A percentile compares a stretch with the other conserved stretches of the same genome.
phyloP scores from a whole-genome alignment of 1,140 invertebrate genomes.

The Chrysoperla carnea region DNA sequence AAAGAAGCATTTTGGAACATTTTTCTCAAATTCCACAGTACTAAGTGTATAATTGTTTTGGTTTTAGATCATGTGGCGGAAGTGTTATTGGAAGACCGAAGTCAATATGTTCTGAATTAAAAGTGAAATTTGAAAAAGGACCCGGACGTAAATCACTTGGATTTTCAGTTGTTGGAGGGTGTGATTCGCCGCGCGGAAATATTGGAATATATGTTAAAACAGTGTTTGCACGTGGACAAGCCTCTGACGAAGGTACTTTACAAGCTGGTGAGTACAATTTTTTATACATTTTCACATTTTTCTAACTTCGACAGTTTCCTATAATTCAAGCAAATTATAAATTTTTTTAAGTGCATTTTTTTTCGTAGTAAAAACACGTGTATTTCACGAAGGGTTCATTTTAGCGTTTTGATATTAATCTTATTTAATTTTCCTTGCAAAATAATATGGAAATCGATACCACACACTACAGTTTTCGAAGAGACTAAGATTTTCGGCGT shows the following conservation, averaged over 20 bases:
- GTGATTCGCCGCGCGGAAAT: slow-evolving; percentile 72
- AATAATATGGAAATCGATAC: too few relatives aligned
- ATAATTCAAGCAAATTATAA: not conserved
- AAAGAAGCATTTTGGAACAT: too few relatives aligned
- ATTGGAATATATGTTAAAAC: slow-evolving; percentile 85
- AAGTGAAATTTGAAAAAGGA: slow-evolving; percentile 65
- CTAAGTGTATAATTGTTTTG: too few relatives aligned
- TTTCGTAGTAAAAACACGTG: too few relatives aligned
- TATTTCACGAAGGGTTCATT: too few relatives aligned
- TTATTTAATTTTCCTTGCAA: too few relatives aligned
- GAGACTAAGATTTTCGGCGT: too few relatives aligned
- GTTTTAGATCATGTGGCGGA: too few relatives aligned
- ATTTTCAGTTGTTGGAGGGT: slow-evolving; percentile 82
- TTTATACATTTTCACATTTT: not conserved
- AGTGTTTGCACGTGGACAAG: slow-evolving; percentile 72
- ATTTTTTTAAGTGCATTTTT: not conserved
- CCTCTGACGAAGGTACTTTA: slow-evolving; percentile 66
- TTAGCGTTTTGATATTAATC: too few relatives aligned
- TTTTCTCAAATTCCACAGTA: too few relatives aligned
- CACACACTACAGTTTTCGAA: too few relatives aligned
- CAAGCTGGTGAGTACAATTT: slow-evolving; percentile 44
- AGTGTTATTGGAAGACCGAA: slow-evolving; percentile 29
- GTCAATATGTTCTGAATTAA: slow-evolving; percentile 44
- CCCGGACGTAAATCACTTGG: slow-evolving; percentile 69
- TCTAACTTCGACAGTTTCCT: not conserved